Percentiles rank a stretch among this genome's conserved stretches.
These are phyloP conservation scores for Chiloscyllium punctatum DNA, from an alignment of 2,797 vertebrate species.

Conservation along the genomic window DNA sequence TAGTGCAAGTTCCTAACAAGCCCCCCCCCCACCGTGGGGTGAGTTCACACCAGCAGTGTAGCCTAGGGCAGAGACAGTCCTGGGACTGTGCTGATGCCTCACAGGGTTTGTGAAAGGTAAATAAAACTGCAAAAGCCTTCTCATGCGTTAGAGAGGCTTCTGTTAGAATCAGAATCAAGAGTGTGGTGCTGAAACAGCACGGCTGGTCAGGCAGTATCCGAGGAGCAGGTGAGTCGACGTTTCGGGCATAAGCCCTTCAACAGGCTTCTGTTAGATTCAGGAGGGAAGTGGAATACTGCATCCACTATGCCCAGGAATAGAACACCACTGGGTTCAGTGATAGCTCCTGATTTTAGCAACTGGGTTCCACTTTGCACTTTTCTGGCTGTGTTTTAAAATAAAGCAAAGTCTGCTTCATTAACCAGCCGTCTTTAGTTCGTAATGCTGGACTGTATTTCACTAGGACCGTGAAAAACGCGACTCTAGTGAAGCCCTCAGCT, in stretches of 20 bases:
- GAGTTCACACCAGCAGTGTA: not conserved
- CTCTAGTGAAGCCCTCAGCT: not conserved
- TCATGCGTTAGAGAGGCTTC: not conserved
- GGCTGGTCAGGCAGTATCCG: too few species aligned
- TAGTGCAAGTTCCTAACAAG: not conserved
- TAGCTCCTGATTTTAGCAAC: not conserved
- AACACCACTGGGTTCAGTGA: not conserved
- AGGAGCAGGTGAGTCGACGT: too few species aligned
- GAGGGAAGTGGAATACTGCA: not conserved
- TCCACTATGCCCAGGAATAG: not conserved
- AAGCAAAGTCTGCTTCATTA: not conserved
- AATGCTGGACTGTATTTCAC: too few species aligned
- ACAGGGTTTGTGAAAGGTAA: not conserved
- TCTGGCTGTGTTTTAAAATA: not conserved
- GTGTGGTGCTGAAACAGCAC: too few species aligned
- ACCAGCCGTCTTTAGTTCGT: too few species aligned
- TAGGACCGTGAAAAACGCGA: too few species aligned
- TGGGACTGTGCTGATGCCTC: not conserved
- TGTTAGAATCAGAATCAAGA: not conserved
- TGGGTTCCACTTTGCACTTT: not conserved
- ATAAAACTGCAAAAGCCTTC: not conserved
- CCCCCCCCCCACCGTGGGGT: too few species aligned
- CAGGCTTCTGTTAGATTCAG: not conserved
- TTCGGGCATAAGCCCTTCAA: too few species aligned
- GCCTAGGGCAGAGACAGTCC: not conserved